phyloP scores from a whole-genome alignment of 1,140 invertebrate species.

The Goniozus legneri region DNA sequence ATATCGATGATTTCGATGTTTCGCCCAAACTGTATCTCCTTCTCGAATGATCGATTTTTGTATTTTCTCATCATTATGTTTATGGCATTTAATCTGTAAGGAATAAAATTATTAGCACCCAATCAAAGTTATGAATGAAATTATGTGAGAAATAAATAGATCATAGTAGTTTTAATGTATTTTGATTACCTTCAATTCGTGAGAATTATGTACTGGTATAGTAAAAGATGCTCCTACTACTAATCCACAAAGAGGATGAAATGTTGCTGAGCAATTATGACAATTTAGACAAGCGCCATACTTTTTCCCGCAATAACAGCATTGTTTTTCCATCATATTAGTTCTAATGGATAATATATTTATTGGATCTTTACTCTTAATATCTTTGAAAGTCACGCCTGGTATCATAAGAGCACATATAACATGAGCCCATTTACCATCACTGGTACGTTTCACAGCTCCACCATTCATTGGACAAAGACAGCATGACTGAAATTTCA shows the following conservation, averaged over 20 bases:
- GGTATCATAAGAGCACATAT: slow-evolving; percentile 55
- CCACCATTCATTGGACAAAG: slow-evolving; percentile 62
- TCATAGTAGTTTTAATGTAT: no score
- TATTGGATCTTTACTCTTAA: slow-evolving; percentile 51
- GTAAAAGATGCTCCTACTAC: slow-evolving; percentile 40
- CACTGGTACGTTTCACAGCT: slow-evolving; percentile 61
- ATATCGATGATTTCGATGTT: slow-evolving; percentile 63
- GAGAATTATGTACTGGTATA: slow-evolving; percentile 40
- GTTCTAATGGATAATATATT: slow-evolving; percentile 41
- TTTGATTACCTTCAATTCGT: slow-evolving; percentile 37
- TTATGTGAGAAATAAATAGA: slow-evolving; percentile 33
- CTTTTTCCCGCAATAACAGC: slow-evolving; percentile 38
- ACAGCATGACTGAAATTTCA: slow-evolving; percentile 48
- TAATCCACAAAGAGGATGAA: slow-evolving; percentile 46
- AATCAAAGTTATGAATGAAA: no score
- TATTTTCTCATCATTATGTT: slow-evolving; percentile 42
- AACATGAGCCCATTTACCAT: slow-evolving; percentile 59
- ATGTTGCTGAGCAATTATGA: slow-evolving; percentile 32
- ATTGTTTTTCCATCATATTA: slow-evolving; percentile 28
- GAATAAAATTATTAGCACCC: slow-evolving; percentile 36
- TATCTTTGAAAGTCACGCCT: slow-evolving; percentile 52
- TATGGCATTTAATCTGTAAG: slow-evolving; percentile 56
- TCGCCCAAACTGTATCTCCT: slow-evolving; percentile 59
- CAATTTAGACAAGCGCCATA: slow-evolving; percentile 43
- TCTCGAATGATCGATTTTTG: slow-evolving; percentile 39